These are phyloP conservation scores for Epinotia demarniana DNA, from an alignment of 2,888 invertebrate species.

Conservation along the genomic window DNA sequence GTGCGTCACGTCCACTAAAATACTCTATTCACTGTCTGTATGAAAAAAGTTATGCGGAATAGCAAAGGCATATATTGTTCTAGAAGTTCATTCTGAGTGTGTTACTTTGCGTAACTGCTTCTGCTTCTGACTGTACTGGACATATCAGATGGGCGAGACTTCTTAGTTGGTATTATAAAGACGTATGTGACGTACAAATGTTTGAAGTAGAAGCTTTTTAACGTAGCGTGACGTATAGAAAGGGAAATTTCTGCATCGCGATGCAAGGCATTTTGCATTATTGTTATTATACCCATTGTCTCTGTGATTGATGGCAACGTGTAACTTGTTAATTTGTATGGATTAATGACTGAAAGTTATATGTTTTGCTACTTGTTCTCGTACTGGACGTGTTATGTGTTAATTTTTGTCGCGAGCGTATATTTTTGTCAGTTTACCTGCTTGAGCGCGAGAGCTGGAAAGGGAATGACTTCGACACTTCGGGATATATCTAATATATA, in stretches of 20 bases:
- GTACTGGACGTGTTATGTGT: background rate
- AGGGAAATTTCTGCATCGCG: conserved; percentile 33
- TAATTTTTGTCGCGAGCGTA: background rate
- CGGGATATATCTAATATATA: too few species aligned
- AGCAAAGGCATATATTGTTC: too few species aligned
- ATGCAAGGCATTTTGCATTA: conserved; percentile 14
- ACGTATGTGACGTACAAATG: background rate
- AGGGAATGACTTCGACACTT: too few species aligned
- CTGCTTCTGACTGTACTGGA: background rate
- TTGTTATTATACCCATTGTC: conserved; percentile 31
- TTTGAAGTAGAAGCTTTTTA: background rate
- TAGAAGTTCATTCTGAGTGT: too few species aligned
- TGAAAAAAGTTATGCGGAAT: too few species aligned
- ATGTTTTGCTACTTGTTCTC: background rate
- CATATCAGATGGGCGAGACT: background rate
- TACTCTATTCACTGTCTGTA: too few species aligned
- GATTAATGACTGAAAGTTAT: background rate
- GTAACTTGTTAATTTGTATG: conserved; percentile 3
- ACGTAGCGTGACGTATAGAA: conserved; percentile 3
- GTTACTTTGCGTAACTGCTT: too few species aligned
- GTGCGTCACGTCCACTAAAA: too few species aligned
- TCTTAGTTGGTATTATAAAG: background rate
- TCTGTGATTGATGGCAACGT: conserved; percentile 4
- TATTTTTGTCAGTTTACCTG: too few species aligned
- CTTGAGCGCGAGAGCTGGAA: too few species aligned